These are phyloP conservation scores for Tubulanus polymorphus DNA, from an alignment of 2,888 invertebrate genomes.

Conservation along the genomic window DNA sequence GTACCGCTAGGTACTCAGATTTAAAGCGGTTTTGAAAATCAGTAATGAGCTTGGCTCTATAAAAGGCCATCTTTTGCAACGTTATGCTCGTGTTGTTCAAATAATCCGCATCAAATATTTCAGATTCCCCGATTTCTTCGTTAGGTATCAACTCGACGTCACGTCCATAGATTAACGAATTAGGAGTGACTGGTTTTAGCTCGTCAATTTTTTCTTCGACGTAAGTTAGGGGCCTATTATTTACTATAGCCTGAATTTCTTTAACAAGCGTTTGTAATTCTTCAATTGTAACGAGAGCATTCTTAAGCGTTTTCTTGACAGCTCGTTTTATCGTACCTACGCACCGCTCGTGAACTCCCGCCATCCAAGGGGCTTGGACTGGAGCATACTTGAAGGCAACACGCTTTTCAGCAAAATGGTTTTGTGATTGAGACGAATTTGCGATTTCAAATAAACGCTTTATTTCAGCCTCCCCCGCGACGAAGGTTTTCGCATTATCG, in stretches of 20 bases:
- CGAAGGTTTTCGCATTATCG: conserved; percentile 7
- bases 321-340: background rate
- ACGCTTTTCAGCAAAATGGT: background rate
- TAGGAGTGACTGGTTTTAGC: background rate
- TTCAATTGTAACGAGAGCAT: background rate
- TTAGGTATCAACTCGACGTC: background rate
- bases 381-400: background rate
- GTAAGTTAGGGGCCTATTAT: conserved; percentile 4
- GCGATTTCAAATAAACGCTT: background rate
- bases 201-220: background rate
- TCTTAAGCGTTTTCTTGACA: background rate
- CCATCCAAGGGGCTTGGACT: conserved; percentile 1
- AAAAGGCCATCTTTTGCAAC: background rate
- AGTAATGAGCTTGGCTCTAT: background rate
- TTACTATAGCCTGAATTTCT: conserved; percentile 4
- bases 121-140: background rate
- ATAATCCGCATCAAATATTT: background rate
- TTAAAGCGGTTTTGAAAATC: background rate
- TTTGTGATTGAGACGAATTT: background rate
- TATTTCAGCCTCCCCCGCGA: background rate
- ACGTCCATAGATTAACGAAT: background rate
- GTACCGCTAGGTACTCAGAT: background rate
- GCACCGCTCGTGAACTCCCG: conserved; percentile 1
- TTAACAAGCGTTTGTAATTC: conserved; percentile 4
- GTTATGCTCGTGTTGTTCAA: too few relatives aligned